These are phyloP conservation scores for Macrobrachium nipponense DNA, from an alignment of 1,140 invertebrate genomes.

Conservation along the genomic window DNA sequence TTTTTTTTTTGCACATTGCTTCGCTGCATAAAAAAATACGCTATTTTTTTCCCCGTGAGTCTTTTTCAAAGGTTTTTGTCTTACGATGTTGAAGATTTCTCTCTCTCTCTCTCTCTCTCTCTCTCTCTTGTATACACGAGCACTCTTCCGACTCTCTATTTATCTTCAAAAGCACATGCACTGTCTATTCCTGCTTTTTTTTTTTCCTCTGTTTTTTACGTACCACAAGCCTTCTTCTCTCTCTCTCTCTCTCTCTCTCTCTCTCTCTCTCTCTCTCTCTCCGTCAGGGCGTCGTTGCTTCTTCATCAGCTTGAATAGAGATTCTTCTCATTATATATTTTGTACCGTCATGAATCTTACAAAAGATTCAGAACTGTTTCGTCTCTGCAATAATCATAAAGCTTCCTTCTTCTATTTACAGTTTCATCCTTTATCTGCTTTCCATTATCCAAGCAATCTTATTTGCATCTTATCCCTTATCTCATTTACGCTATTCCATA, in stretches of 20 bases:
- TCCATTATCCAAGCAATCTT: no score
- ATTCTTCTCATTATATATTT: no score
- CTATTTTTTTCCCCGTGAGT: neutral
- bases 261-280: no score
- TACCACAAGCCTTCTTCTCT: neutral
- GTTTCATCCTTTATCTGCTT: neutral
- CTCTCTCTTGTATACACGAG: neutral
- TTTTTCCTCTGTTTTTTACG: no score
- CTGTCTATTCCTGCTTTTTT: no score
- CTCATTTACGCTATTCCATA: neutral
- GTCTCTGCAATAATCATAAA: neutral
- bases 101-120: neutral
- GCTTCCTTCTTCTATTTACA: neutral
- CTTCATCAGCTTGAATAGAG: no score
- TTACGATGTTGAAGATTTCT: neutral
- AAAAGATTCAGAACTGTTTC: neutral
- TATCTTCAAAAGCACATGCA: neutral
- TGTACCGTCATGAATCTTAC: no score
- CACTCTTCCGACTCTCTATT: neutral
- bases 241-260: no score
- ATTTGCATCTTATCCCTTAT: neutral
- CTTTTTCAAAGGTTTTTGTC: neutral
- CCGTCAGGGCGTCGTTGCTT: no score
- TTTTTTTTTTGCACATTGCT: no score
- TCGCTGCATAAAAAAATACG: neutral